phyloP scores from a whole-genome alignment of 92 coral and sea anemone genomes.

The Epizoanthus ramosus region DNA sequence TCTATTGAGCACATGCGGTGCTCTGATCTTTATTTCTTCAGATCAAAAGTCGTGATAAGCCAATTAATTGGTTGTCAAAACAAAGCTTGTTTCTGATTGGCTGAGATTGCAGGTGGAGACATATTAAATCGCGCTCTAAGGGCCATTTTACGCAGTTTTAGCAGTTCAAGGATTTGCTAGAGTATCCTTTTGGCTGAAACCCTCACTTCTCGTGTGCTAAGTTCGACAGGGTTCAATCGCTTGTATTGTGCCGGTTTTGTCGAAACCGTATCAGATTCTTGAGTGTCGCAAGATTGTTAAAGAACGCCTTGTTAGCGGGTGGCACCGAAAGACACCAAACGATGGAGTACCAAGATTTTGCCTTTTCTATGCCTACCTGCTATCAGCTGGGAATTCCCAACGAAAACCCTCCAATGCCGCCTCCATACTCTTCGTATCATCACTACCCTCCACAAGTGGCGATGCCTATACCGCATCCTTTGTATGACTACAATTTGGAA shows the following conservation, averaged over 20 bases:
- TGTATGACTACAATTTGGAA: constrained; percentile 95
- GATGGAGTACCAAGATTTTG: constrained; percentile 85
- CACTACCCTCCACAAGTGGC: constrained; percentile 95
- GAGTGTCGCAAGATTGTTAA: constrained; percentile 4
- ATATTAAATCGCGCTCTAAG: constrained; percentile 87
- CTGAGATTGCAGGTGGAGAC: constrained; percentile 87
- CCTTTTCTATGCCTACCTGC: constrained; percentile 99
- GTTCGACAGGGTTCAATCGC: constrained; percentile 14
- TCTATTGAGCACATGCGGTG: constrained; percentile 77
- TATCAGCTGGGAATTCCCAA: constrained; percentile 98
- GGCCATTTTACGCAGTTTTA: constrained; percentile 69
- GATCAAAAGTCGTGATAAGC: constrained; percentile 96
- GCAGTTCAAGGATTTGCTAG: constrained; percentile 26
- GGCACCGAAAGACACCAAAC: constrained; percentile 21
- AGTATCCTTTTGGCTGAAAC: constrained; percentile 12
- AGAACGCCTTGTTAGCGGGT: constrained; percentile 30
- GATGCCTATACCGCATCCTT: constrained; percentile 98
- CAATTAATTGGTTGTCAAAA: constrained; percentile 96
- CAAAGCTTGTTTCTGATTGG: constrained; percentile 86
- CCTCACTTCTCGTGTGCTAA: neutral
- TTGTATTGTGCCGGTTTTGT: constrained; percentile 3
- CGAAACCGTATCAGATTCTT: neutral
- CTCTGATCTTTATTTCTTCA: constrained; percentile 66
- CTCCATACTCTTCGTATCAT: constrained; percentile 33
- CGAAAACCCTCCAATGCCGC: constrained; percentile 83